phyloP scores from a whole-genome alignment of 2,113 vertebrate species.

The Cyrtonyx montezumae region DNA sequence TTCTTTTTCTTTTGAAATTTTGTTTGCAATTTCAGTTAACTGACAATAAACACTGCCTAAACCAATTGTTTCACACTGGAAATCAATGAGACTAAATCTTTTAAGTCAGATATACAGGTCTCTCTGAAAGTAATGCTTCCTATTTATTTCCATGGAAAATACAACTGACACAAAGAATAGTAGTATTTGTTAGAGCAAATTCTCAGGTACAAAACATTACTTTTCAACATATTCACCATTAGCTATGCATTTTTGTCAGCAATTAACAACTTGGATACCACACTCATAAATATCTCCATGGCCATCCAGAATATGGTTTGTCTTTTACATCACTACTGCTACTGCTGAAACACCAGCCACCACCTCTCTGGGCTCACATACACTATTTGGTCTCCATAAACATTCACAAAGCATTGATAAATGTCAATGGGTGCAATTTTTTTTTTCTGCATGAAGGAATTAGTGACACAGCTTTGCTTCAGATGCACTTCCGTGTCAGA shows the following conservation, averaged over 20 bases:
- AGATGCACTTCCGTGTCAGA: neutral
- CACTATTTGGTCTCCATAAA: neutral
- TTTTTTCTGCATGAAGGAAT: neutral
- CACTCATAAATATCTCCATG: neutral
- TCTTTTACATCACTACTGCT: neutral
- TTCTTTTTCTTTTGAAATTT: neutral
- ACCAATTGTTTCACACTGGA: neutral
- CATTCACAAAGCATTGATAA: neutral
- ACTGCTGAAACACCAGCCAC: neutral
- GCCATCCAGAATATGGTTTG: no score
- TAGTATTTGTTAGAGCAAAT: neutral
- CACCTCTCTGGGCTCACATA: neutral
- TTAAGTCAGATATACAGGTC: neutral
- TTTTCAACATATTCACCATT: neutral
- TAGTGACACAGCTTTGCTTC: neutral
- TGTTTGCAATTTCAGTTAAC: neutral
- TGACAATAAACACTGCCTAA: neutral
- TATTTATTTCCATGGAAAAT: neutral
- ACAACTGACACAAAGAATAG: neutral
- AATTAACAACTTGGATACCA: neutral
- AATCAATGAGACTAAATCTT: neutral
- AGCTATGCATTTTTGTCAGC: neutral
- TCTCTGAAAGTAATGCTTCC: neutral
- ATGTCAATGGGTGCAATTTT: neutral
- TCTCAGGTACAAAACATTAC: neutral